A percentile compares a stretch with the other conserved stretches of the same genome.
Evolutionary conservation across 1,140 invertebrate genomes (phyloP).

Genomic region (Cotesia vestalis): DNA sequence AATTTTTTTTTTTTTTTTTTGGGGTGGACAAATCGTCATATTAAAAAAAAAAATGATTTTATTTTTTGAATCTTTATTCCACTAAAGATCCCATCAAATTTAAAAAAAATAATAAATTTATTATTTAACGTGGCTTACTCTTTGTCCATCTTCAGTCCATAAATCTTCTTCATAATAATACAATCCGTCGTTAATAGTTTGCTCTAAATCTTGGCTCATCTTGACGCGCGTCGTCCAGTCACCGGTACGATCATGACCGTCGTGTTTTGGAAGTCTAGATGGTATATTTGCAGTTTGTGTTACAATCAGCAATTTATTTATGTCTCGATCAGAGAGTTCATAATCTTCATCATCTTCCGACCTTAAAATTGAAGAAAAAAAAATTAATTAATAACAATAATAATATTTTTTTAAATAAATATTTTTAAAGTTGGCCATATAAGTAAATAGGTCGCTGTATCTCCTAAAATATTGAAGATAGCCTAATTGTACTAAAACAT

Average conservation of each 20-base stretch:
- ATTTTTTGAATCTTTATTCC: too few relatives aligned
- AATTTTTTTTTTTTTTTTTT: too few relatives aligned
- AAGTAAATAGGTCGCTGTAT: not conserved
- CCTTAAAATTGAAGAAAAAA: slow-evolving; percentile 58
- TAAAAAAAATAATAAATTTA: not conserved
- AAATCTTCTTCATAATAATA: slow-evolving; percentile 94
- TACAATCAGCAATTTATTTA: slow-evolving; percentile 95
- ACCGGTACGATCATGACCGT: slow-evolving; percentile 88
- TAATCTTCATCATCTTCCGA: slow-evolving; percentile 83
- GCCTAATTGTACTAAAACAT: too few relatives aligned
- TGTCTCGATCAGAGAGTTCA: slow-evolving; percentile 91
- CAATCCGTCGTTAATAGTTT: slow-evolving; percentile 94
- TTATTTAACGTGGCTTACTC: slow-evolving; percentile 46
- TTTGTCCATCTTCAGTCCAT: slow-evolving; percentile 70
- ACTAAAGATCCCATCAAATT: too few relatives aligned
- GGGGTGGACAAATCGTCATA: too few relatives aligned
- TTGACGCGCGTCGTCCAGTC: slow-evolving; percentile 86
- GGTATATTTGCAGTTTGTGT: slow-evolving; percentile 78
- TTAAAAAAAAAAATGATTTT: slow-evolving; percentile 11
- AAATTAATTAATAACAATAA: slow-evolving; percentile 10
- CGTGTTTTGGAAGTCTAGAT: slow-evolving; percentile 77
- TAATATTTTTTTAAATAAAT: slow-evolving; percentile 6
- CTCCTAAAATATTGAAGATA: too few relatives aligned
- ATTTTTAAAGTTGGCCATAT: too few relatives aligned
- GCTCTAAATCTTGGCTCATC: slow-evolving; percentile 92